These are phyloP conservation scores for Syndactyla subalaris DNA, from an alignment of 2,797 vertebrate genomes.

Conservation along the genomic window DNA sequence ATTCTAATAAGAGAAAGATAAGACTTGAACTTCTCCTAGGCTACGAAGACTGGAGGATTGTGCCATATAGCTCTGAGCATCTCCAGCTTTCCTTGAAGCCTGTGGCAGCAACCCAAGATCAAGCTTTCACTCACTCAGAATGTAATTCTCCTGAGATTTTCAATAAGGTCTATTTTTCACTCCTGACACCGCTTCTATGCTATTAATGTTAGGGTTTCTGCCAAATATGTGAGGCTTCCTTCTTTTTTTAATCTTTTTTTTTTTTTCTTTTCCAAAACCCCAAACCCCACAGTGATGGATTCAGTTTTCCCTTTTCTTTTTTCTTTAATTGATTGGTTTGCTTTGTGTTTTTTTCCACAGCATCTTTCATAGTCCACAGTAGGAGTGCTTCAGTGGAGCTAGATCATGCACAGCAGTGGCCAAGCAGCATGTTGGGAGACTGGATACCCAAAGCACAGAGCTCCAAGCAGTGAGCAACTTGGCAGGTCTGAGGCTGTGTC, in stretches of 20 bases:
- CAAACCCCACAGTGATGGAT: neutral
- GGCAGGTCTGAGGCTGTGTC: neutral
- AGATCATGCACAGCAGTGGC: neutral
- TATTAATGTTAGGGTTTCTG: neutral
- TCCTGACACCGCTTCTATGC: neutral
- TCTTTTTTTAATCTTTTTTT: neutral
- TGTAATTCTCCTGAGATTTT: neutral
- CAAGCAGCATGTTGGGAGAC: neutral
- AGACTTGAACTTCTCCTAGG: neutral
- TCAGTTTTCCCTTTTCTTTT: neutral
- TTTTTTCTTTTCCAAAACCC: neutral
- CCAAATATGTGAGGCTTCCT: neutral
- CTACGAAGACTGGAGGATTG: neutral
- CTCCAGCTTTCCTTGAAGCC: constrained; percentile 12
- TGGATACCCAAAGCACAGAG: neutral
- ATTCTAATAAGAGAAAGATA: neutral
- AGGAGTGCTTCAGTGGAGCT: neutral
- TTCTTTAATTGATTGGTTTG: neutral
- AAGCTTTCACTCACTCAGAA: neutral
- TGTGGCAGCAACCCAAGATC: constrained; percentile 6
- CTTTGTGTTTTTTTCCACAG: neutral
- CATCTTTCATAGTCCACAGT: neutral
- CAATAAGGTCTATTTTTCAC: neutral
- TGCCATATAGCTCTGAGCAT: neutral
- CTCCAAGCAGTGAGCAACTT: neutral